Base-by-base conservation (phyloP, 2,888 invertebrate genomes). In the Nomada lathburiana region DNA sequence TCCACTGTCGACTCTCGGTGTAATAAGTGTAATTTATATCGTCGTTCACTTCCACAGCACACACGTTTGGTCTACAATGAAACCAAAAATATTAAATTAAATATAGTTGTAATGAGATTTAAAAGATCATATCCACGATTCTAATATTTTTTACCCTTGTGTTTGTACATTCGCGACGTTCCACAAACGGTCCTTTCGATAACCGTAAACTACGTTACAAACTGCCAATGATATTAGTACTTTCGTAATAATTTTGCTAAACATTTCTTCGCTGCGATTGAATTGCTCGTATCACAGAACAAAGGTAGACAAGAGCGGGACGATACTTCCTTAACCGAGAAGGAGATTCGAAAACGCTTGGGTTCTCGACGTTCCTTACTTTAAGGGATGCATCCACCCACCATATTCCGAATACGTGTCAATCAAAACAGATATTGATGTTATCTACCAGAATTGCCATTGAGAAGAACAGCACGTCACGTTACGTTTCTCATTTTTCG, bases 371-470 rank as follows among this genome's bases (percentile, higher is more conserved):
- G 13, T 18, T 71, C 65, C 70, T 53, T 65, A 59, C 47, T 55
- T 67, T 71, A 71, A 62, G 59, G 67, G 26, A 5, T 50, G 29
- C 42, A 20, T 44, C 20, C 62, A 44, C 20, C 79, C 50, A 59
- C 62, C 16, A 50, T 52, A 42, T 71, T 50, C 57, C 11, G n/a
- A 18, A 57, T 57, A 29, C 55, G 47, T 60, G 23, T 60, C 50
- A 67, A 62, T 44, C 50, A 55, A 71, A 80, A 78, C 47, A 36
- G 11, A 26, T 29, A 13, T 63, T 20, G 79, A 78, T 72, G 29
- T 44, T 73, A 80, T 80, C 80, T 55, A 18, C 10, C 26, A 13
- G 23, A 13, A 18, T 59, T 64, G 26, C n/a, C 64, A 52, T 70
- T 63, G 20, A 63, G 55, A 55, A 23, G 36, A 13, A 44, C 29